Base-by-base conservation (phyloP, 2,113 vertebrate genomes). In the Oenanthe melanoleuca region DNA sequence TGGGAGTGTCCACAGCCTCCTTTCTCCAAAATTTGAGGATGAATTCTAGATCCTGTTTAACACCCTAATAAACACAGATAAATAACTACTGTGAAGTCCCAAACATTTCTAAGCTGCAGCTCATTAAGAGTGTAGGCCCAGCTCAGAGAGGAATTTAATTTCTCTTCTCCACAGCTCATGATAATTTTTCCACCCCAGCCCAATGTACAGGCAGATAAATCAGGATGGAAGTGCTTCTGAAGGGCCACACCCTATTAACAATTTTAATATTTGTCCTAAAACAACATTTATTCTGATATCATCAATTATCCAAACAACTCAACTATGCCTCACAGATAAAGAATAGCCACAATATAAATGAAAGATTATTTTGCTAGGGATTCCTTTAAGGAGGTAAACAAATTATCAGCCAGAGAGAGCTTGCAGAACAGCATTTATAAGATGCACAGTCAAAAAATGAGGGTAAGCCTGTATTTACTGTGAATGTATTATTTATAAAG, bases 1-100 rank as follows among this genome's bases (percentile, higher is more conserved):
- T 14, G 22, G 38, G 17, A 77, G 3, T 1, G 2, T 0, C 8
- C 38, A 5, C 3, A 75, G 38, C 49, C 29, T 38, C 2, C n/a
- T 40, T 28, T 5, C 29, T 44, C 34, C 34, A 28, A 31, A 64
- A 69, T 37, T 1, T 26, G 11, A 12, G 34, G 19, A 11, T 23
- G 57, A 72, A 64, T 52, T 22, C 47, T 28, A 80, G 20, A 33
- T 40, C 37, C 72, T 45, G 40, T 40, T 64, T 44, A 84, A 44
- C 19, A 53, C 25, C 40, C n/a, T 26, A 38, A 64, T 24, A 72
- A 86, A 55, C 34, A 28, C 1, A 17, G 34, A 1, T 2, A 33
- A 83, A 6, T 1, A 70, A n/a, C 23, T 38, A 29, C 34, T 0
- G 0, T 19, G 15, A 70, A 57, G 16, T 26, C 40, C 31, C 56